Evolutionary conservation across 2,113 vertebrate genomes (phyloP), one percentile per base, ranked within the genome.

Genomic region (Chaenocephalus aceratus): DNA sequence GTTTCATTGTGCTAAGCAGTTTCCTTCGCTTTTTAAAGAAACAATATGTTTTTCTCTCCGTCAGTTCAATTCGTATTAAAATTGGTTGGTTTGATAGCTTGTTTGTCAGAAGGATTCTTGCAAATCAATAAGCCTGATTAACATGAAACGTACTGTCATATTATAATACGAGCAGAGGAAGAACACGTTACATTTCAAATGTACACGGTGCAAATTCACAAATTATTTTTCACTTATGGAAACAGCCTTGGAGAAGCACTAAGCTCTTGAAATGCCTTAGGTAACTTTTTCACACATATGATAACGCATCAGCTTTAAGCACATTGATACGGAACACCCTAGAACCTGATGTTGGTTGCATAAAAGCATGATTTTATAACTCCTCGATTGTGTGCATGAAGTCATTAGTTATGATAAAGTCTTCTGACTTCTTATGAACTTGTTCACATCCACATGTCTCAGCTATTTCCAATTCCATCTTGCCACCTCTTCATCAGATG

Each of bases 401-500:
- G 49, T 79, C 21, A 64, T 51, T n/a, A 21, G 6, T 51, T 14
- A 44, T 21, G 30, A 30, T 30, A 4, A 30, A 30, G 30, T 30
- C 10, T 36, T 51, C 54, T 9, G 30, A 41, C 45, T 30, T 30
- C 0, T 30, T 30, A 3, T 4, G 30, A 44, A 23, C 10, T 8
- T 60, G 18, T 51, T 62, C 23, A 44, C 49, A 41, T 76, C 26
- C 45, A 30, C 18, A 18, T 48, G 48, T 64, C n/a, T 86, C 34
- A 49, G 12, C 70, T 21, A 30, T 16, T 73, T 70, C 45, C 41
- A 18, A 77, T 44, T 63, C 36, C 5, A 52, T n/a, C 30, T 51
- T 80, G 34, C 59, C 61, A 46, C 59, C 56, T 6, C 66, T 77
- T 61, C 62, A 36, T 54, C 23, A 7, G 4, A 83, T 66, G 18